These are phyloP conservation scores for Luehdorfia chinensis DNA, from an alignment of 1,140 invertebrate species.

Conservation along the genomic window DNA sequence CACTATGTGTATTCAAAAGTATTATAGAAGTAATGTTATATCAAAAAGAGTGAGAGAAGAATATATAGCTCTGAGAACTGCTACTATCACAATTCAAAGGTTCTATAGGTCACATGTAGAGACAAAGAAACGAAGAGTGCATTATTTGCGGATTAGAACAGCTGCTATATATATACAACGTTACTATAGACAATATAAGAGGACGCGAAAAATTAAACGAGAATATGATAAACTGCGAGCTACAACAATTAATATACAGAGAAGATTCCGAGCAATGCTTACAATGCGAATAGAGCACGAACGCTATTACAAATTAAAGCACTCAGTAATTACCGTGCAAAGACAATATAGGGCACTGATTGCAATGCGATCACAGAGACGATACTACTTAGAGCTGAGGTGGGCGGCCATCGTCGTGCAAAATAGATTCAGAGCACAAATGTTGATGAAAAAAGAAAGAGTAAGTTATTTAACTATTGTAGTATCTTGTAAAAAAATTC, in stretches of 20 bases:
- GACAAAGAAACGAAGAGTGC: slow-evolving; percentile 42
- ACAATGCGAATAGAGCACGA: slow-evolving; percentile 41
- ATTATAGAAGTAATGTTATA: slow-evolving; percentile 59
- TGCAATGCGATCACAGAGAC: slow-evolving; percentile 34
- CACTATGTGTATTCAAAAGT: slow-evolving; percentile 57
- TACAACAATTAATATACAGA: slow-evolving; percentile 54
- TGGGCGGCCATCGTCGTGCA: slow-evolving; percentile 27
- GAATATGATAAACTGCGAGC: slow-evolving; percentile 55
- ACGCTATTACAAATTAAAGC: slow-evolving; percentile 56
- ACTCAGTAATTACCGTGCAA: slow-evolving; percentile 72
- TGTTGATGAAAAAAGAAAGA: slow-evolving; percentile 37
- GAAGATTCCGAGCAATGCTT: slow-evolving; percentile 61
- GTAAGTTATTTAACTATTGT: slow-evolving; percentile 27
- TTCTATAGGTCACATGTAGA: slow-evolving; percentile 64
- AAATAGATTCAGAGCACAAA: slow-evolving; percentile 44
- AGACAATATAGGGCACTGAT: slow-evolving; percentile 65
- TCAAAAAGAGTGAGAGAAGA: slow-evolving; percentile 48
- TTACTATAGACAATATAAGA: slow-evolving; percentile 55
- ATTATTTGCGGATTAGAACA: slow-evolving; percentile 57
- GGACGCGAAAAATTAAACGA: slow-evolving; percentile 32
- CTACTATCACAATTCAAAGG: slow-evolving; percentile 66
- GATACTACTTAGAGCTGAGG: slow-evolving; percentile 22
- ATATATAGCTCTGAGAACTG: slow-evolving; percentile 42
- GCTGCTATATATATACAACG: slow-evolving; percentile 52
- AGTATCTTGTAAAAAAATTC: slow-evolving; percentile 29